Evolutionary conservation across 2,113 vertebrate species (phyloP).

Genomic region (Donacobius atricapilla): DNA sequence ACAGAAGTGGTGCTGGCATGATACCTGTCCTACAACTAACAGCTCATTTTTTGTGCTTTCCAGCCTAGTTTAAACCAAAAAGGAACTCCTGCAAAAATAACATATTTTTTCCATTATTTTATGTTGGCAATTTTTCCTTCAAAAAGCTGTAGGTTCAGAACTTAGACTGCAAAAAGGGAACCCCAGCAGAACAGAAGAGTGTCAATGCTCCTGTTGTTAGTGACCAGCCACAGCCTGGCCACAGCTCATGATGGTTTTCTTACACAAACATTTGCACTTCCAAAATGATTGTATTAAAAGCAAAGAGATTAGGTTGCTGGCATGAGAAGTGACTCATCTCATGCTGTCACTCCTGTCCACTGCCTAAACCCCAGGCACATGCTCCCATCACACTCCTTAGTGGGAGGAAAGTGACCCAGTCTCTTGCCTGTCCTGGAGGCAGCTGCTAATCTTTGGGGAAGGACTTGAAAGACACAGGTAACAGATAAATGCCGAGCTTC

Average conservation of each 20-base stretch:
- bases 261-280: not conserved
- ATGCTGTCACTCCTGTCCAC: not conserved
- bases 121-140: not conserved
- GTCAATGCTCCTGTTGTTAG: not conserved
- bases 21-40: not conserved
- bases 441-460: not conserved
- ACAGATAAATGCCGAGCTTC: not conserved
- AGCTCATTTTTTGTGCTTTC: not conserved
- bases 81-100: not conserved
- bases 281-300: conserved; percentile 41
- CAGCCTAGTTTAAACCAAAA: conserved; percentile 8
- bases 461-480: not conserved
- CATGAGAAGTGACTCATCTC: not conserved
- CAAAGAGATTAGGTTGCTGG: not conserved
- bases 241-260: not conserved
- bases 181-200: not conserved
- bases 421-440: not conserved
- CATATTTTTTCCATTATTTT: not conserved
- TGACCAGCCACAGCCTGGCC: conserved; percentile 26
- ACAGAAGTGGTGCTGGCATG: fast-evolving
- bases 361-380: not conserved
- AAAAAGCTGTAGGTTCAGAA: not conserved
- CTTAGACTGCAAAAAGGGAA: not conserved
- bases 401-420: not conserved
- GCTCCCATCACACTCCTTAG: not conserved